Conservation (phyloP, 2,888 invertebrate genomes). For the Drosophila melanosoma region DNA sequence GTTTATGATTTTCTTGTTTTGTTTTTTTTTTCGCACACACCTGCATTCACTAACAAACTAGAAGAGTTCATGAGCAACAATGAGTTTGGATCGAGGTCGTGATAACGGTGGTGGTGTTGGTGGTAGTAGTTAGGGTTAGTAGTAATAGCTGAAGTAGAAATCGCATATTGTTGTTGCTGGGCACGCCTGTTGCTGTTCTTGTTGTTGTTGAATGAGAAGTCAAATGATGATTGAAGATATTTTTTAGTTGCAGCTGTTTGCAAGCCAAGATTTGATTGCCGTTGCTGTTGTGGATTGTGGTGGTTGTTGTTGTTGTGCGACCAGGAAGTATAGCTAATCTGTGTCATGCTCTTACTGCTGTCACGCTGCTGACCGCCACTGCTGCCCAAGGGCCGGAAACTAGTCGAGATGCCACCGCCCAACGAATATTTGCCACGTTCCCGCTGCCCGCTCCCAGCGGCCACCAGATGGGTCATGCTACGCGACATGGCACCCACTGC, state of each 20-base stretch:
- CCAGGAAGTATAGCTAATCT: conserved; percentile 83
- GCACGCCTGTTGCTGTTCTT: conserved; percentile 81
- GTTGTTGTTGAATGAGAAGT: conserved; percentile 71
- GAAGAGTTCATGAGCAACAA: conserved; percentile 84
- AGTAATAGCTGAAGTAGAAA: conserved; percentile 59
- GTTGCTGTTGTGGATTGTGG: conserved; percentile 77
- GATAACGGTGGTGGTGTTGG: conserved; percentile 78
- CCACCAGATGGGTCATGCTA: conserved; percentile 90
- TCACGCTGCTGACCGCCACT: conserved; percentile 76
- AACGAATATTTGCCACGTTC: conserved; percentile 75
- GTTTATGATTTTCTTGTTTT: conserved; percentile 45
- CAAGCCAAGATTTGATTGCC: conserved; percentile 81
- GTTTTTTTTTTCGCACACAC: conserved; percentile 81
- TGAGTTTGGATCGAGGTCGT: conserved; percentile 84
- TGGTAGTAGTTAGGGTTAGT: conserved; percentile 63
- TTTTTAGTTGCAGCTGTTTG: conserved; percentile 84
- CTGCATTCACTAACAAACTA: conserved; percentile 84
- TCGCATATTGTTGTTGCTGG: conserved; percentile 84
- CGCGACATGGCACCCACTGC: conserved; percentile 86
- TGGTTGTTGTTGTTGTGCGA: conserved; percentile 64
- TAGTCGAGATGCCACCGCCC: conserved; percentile 81
- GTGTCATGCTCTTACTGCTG: conserved; percentile 86
- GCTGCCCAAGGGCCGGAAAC: conserved; percentile 83
- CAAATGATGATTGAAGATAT: conserved; percentile 85
- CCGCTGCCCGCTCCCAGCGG: conserved; percentile 63